Conservation (phyloP, 2,113 vertebrate species). For the Cynocephalus volans region DNA sequence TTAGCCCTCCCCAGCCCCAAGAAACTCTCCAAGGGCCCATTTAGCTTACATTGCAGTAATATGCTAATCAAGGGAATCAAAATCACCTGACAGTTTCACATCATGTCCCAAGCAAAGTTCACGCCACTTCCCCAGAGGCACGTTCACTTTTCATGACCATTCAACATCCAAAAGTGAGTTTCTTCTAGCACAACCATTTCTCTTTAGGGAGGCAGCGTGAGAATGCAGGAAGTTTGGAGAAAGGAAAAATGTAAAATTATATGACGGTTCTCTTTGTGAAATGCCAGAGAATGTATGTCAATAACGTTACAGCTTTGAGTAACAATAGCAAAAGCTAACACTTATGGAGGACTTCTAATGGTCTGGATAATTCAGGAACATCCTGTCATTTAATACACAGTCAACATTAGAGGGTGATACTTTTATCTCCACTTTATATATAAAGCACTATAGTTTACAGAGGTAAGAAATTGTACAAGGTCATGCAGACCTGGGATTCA, state of each 20-base stretch:
- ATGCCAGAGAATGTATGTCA: background rate
- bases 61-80: background rate
- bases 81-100: background rate
- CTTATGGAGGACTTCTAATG: background rate
- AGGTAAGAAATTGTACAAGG: background rate
- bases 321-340: background rate
- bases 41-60: background rate
- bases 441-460: background rate
- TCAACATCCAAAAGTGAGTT: background rate
- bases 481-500: background rate
- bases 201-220: background rate
- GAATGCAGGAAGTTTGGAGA: background rate
- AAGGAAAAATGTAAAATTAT: background rate
- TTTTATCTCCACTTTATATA: background rate
- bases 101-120: background rate
- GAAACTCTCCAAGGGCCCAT: background rate
- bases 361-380: background rate
- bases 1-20: background rate
- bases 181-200: background rate
- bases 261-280: background rate
- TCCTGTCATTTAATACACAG: background rate
- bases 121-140: background rate
- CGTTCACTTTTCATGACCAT: background rate
- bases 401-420: background rate
- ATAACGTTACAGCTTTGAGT: background rate